phyloP scores from a whole-genome alignment of 2,888 invertebrate genomes.

The Calliscelio sp. region DNA sequence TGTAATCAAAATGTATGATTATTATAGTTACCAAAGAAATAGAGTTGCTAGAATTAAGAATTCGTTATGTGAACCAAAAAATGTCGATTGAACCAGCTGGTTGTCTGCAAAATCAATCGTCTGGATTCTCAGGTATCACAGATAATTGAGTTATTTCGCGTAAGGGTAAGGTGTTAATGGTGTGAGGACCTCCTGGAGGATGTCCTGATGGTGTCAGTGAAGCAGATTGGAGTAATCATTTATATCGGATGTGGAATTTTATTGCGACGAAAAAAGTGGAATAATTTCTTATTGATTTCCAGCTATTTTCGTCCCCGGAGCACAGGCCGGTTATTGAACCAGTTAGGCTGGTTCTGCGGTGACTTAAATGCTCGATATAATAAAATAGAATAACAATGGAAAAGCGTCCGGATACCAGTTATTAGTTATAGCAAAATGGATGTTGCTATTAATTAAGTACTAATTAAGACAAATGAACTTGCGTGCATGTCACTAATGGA shows the following conservation, averaged over 20 bases:
- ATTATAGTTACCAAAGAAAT: too few relatives aligned
- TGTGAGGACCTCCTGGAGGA: too few relatives aligned
- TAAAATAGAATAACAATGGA: slow-evolving; percentile 67
- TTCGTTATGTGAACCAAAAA: too few relatives aligned
- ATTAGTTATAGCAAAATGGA: slow-evolving; percentile 24
- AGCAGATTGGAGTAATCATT: slow-evolving; percentile 28
- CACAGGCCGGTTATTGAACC: slow-evolving; percentile 68
- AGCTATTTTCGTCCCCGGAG: slow-evolving; percentile 62
- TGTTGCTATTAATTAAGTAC: slow-evolving; percentile 43
- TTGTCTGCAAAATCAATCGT: too few relatives aligned
- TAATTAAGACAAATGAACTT: slow-evolving; percentile 45
- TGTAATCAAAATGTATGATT: too few relatives aligned
- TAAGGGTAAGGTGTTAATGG: neutral
- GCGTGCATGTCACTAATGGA: slow-evolving; percentile 18
- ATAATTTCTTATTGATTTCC: slow-evolving; percentile 68
- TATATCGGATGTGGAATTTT: slow-evolving; percentile 9
- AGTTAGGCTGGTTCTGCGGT: slow-evolving; percentile 64
- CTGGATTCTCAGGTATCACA: too few relatives aligned
- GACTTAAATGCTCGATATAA: slow-evolving; percentile 72
- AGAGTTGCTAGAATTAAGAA: too few relatives aligned
- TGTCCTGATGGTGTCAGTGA: neutral
- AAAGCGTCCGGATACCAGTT: slow-evolving; percentile 35
- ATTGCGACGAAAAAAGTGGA: slow-evolving; percentile 48
- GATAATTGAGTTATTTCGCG: slow-evolving; percentile 3
- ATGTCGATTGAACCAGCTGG: too few relatives aligned